Base-by-base conservation (phyloP, 2,797 vertebrate species). In the Lagorchestes hirsutus region DNA sequence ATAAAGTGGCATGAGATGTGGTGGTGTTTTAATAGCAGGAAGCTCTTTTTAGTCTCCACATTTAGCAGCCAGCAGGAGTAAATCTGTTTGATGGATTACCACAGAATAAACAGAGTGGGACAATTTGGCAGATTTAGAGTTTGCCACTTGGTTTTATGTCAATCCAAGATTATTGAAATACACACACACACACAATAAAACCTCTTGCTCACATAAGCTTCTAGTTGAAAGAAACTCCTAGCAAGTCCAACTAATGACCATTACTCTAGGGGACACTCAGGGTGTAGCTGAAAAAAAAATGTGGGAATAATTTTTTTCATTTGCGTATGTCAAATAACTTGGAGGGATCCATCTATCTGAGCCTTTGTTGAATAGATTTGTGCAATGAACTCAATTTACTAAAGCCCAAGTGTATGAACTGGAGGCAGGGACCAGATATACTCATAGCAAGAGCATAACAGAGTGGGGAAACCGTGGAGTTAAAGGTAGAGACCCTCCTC, bases 31-130 rank as follows among this genome's bases (percentile, higher is more conserved):
- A 87, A 46, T 87, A 50, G 74, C 74, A 50, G 74, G 74, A 87
- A 40, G 40, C 40, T 87, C 52, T 91, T 55, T 55, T 54, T n/a
- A 91, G 90, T 29, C 90, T 55, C 28, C 28, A 91, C 90, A 91
- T 55, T 91, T 91, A 54, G 28, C 90, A 91, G 90, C 90, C 54
- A 91, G 90, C 13, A 91, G 54, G 90, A 91, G 18, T 54, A 91
- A 91, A 91, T 91, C 52, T 91, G 31, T 54, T 54, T 54, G 90
- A 91, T 91, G 90, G 54, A 91, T 91, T 91, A 91, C 50, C 55
- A 55, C 90, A 91, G 54, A 29, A 91, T 91, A 55, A 91, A 91
- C 29, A 91, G 50, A 55, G 50, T 54, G 90, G 22, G 90, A 55
- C 27, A 91, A 90, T 40, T 52, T 91, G 90, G 90, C 90, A 52